Evolutionary conservation across 1,140 invertebrate species (phyloP), one percentile per base, ranked within the genome.

Genomic region (Drosophila elegans): DNA sequence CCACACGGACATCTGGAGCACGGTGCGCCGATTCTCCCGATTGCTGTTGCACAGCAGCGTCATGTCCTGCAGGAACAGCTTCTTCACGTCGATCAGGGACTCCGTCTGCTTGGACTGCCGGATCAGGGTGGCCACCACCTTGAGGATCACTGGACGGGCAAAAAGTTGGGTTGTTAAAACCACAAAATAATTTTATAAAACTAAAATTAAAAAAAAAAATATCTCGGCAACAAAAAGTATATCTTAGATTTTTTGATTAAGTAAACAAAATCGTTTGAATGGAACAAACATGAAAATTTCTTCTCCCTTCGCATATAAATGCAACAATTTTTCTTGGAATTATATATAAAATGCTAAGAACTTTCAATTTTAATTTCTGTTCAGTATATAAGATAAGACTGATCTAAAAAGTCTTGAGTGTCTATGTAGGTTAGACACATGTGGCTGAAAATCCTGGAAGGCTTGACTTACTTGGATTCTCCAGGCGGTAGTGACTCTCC

Each of bases 1-100:
- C 99, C 99, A 99, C 1, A 99, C 99, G 5, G 98, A 99, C 99
- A 99, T 99, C 93, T 99, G 99, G 11, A 99, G 94, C 2, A 99
- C 97, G 1, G 98, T 99, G 74, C 98, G 94, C 52, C 99, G 93
- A 93, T 99, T 99, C 92, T 99, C 98, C 16, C 98, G 94, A 92
- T 98, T 99, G 92, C 98, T 98, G 90, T 98, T 99, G 92, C 98
- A 99, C 13, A 99, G 93, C 55, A 98, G 93, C 4, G 98, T 99
- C 96, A 99, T 98, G 93, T 99, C 98, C 12, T 97, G 98, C 3
- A 99, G 95, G 93, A 99, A 99, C 7, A 98, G 93, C 91, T 98
- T 98, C 90, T 99, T 99, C 46, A 99, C 97, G 92, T 98, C 97
- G 59, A 99, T 93, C 39, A 99, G 93, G 49, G 97, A 96, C 75